phyloP scores from a whole-genome alignment of 2,113 vertebrate genomes.

The Pterocles gutturalis region DNA sequence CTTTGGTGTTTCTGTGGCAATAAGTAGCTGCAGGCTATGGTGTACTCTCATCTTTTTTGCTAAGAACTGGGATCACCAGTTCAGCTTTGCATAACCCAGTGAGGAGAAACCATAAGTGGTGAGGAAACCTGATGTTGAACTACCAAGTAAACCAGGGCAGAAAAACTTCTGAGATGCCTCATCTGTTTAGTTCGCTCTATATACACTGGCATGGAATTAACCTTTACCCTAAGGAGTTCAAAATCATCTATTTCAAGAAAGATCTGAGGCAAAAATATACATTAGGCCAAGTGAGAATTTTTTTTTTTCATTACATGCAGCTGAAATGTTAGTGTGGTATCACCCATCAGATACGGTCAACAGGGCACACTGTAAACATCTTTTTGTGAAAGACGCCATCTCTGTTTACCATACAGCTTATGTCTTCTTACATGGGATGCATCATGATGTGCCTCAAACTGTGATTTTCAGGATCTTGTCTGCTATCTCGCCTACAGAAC shows the following conservation, averaged over 20 bases:
- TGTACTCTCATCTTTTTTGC: background rate
- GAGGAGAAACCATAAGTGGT: background rate
- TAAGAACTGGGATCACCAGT: background rate
- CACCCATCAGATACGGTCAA: background rate
- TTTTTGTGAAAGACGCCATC: background rate
- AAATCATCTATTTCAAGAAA: background rate
- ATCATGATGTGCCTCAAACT: background rate
- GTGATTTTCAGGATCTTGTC: background rate
- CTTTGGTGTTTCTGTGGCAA: background rate
- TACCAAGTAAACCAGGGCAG: background rate
- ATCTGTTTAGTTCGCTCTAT: background rate
- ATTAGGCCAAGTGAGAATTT: background rate
- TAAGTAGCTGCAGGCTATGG: background rate
- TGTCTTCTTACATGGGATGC: background rate
- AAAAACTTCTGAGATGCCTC: background rate
- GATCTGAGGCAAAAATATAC: background rate
- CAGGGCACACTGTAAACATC: background rate
- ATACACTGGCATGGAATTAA: background rate
- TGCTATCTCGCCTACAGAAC: background rate
- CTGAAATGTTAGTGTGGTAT: background rate
- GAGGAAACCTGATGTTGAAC: background rate
- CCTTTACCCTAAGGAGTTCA: background rate
- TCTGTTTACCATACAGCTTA: background rate
- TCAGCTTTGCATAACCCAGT: background rate
- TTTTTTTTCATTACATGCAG: background rate